Base-by-base conservation (phyloP, 2,888 invertebrate genomes). In the Oxycera nigricornis region DNA sequence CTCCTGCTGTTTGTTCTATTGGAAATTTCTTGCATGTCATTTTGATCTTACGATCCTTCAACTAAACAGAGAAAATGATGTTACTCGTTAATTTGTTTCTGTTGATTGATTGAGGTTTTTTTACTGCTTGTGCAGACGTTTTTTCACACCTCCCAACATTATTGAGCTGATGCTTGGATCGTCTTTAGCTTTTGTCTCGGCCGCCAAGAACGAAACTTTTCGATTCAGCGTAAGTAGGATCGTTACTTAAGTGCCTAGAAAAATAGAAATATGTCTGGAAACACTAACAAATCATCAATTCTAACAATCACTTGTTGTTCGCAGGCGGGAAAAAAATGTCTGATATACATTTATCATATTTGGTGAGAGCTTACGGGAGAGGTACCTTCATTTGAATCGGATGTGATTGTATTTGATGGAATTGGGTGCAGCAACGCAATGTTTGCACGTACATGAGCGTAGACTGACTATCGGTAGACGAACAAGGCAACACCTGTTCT, bases 71-170 rank as follows among this genome's bases (percentile, higher is more conserved):
- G 67, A 52, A 70, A 70, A 52, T 55, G 52, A 14, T 52, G 75
- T 62, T 73, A 46, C 26, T 73, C 61, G 65, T 73, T 73, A 75
- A 73, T 75, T 75, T 75, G 73, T 75, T 75, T 73, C 62, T 73
- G 73, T 73, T 75, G 75, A 75, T 75, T 75, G 73, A 75, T 75
- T 75, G 73, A 73, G 30, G 30, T 75, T 74, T 75, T 73, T 75
- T 39, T 46, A 41, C 74, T 62, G 57, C 73, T 75, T 67, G 67
- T 65, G 41, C 72, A 31, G 67, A 67, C 65, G 35, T 39, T 65
- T 55, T 65, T 70, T 70, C 52, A 70, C 70, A 70, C 70, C 70
- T 70, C 39, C 7, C 35, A 62, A 20, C 30, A 28, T 55, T 55
- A 4, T 55, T 55, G 7, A 9, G n/a, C 55, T 24, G 55, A 2